A percentile compares a stretch with the other conserved stretches of the same genome.
These are phyloP conservation scores for Enteromius paludinosus DNA, from an alignment of 2,797 vertebrate genomes.

Conservation along the genomic window DNA sequence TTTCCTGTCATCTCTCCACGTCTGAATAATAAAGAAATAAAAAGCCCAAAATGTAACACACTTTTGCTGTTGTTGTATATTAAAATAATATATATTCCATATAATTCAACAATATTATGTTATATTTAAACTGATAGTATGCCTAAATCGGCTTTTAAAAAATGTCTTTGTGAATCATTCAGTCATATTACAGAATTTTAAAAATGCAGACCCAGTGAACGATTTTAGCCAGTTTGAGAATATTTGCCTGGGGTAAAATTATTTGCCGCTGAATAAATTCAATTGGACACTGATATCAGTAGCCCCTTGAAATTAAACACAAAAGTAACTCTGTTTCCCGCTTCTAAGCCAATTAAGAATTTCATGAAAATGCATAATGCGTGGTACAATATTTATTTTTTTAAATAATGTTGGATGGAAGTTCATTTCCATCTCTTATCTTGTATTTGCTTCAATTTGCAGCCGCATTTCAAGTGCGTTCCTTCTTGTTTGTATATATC, in stretches of 20 bases:
- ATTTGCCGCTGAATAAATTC: slow-evolving; percentile 14
- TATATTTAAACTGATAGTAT: not conserved
- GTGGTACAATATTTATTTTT: slow-evolving; percentile 66
- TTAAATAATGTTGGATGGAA: slow-evolving; percentile 57
- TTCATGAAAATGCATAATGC: slow-evolving; percentile 61
- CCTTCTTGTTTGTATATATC: slow-evolving; percentile 70
- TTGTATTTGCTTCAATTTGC: slow-evolving; percentile 58
- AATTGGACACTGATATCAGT: slow-evolving; percentile 14
- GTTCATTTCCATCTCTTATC: slow-evolving; percentile 65
- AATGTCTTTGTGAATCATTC: not conserved
- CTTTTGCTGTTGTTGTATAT: not conserved
- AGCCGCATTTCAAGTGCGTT: slow-evolving; percentile 65
- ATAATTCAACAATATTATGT: not conserved
- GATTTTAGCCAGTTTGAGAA: not conserved
- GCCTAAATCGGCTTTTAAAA: not conserved
- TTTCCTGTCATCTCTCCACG: not conserved
- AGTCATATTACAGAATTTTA: not conserved
- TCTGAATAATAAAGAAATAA: no score
- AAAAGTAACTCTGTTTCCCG: slow-evolving; percentile 17
- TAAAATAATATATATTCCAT: not conserved
- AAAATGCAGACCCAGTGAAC: not conserved
- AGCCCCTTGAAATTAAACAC: slow-evolving; percentile 35
- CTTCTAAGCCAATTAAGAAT: slow-evolving; percentile 43
- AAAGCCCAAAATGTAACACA: not conserved
- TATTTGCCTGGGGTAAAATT: not conserved